Conservation (phyloP, 1,140 invertebrate species). For the Ganaspis sp. region DNA sequence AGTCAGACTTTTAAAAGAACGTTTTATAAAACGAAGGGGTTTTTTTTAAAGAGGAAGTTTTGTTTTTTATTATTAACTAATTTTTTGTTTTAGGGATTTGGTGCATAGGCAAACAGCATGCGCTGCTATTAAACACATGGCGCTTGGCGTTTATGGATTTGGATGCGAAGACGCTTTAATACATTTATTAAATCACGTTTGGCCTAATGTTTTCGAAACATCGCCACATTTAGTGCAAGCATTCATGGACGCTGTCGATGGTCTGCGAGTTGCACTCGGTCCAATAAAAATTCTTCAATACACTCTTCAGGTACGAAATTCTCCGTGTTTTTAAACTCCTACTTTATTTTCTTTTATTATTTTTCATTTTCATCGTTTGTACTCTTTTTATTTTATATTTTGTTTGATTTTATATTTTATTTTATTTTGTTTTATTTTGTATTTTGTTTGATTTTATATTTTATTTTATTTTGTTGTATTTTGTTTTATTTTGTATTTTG, state of each 20-base stretch:
- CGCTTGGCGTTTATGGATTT: conserved; percentile 98
- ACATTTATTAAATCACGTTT: conserved; percentile 98
- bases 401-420: background rate
- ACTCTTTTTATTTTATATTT: no score
- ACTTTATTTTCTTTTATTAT: no score
- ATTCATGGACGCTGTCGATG: conserved; percentile 99
- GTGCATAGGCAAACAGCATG: conserved; percentile 99
- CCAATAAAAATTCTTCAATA: conserved; percentile 98
- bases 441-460: no score
- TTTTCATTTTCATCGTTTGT: no score
- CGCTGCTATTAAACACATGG: conserved; percentile 99
- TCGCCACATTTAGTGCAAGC: conserved; percentile 99
- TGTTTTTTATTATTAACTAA: conserved; percentile 32
- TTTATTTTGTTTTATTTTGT: no score
- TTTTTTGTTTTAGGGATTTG: conserved; percentile 86
- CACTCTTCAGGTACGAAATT: conserved; percentile 86
- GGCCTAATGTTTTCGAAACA: conserved; percentile 99
- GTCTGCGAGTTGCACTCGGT: conserved; percentile 95
- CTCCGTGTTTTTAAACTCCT: no score
- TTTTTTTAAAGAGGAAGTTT: no score
- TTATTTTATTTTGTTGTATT: no score
- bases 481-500: no score
- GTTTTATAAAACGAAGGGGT: no score
- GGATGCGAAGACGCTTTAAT: conserved; percentile 99
- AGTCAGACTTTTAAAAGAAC: no score